phyloP scores from a whole-genome alignment of 1,140 invertebrate genomes.

The Drosophila pectinifera region DNA sequence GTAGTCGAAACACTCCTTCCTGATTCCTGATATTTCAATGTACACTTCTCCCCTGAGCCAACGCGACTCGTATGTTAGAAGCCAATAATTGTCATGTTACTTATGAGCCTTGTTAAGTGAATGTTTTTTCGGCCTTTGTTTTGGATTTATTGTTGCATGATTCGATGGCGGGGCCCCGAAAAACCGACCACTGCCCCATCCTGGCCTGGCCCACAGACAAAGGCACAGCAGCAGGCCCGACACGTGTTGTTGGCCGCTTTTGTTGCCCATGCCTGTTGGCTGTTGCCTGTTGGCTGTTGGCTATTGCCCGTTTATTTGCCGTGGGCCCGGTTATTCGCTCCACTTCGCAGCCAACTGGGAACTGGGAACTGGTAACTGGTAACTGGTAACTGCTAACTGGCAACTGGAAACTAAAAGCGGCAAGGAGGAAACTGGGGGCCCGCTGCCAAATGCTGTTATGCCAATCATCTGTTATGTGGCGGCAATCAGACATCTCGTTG shows the following conservation, averaged over 20 bases:
- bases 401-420: background rate
- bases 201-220: constrained; percentile 23
- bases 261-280: constrained; percentile 7
- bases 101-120: constrained; percentile 21
- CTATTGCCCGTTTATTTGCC: constrained; percentile 17
- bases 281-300: constrained; percentile 1
- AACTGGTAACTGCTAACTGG: background rate
- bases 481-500: constrained; percentile 13
- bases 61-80: constrained; percentile 11
- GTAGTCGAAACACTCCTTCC: background rate
- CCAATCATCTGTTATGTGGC: constrained; percentile 30
- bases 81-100: constrained; percentile 37
- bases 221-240: constrained; percentile 28
- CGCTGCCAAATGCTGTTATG: constrained; percentile 33
- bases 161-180: constrained; percentile 1
- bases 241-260: constrained; percentile 34
- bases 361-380: background rate
- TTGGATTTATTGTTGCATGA: constrained; percentile 35
- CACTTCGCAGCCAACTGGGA: constrained; percentile 32
- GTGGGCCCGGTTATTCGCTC: constrained; percentile 23
- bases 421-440: constrained; percentile 3
- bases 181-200: constrained; percentile 5
- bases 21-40: background rate
- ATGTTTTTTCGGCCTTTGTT: constrained; percentile 21
- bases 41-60: constrained; percentile 5